Percentiles rank a stretch among this genome's conserved stretches.
Evolutionary conservation across 2,797 vertebrate species (phyloP).

Genomic region (Coranthus polyacanthus): DNA sequence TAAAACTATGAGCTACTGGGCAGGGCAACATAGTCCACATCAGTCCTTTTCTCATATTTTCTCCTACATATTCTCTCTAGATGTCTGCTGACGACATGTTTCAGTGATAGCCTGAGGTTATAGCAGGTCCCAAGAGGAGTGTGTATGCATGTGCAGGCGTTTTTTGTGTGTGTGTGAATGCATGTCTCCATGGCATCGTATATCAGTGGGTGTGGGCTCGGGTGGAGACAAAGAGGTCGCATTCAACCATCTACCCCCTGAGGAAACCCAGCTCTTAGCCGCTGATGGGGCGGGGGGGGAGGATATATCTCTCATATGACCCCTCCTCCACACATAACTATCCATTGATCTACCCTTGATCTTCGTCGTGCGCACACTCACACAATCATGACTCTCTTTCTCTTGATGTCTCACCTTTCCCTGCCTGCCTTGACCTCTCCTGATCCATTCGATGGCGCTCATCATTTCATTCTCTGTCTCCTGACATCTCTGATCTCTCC

Average conservation of each 20-base stretch:
- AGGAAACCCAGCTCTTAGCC: slow-evolving; percentile 42
- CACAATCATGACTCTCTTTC: slow-evolving; percentile 3
- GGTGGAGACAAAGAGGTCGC: slow-evolving; percentile 68
- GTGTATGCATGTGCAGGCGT: slow-evolving; percentile 12
- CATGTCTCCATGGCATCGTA: slow-evolving; percentile 24
- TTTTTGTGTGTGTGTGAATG: slow-evolving; percentile 14
- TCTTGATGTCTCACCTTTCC: slow-evolving; percentile 21
- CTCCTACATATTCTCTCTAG: not conserved
- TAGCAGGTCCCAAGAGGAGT: slow-evolving; percentile 6
- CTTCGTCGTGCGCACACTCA: slow-evolving; percentile 12
- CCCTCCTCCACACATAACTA: slow-evolving; percentile 25
- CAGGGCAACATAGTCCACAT: not conserved
- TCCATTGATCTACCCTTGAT: slow-evolving; percentile 47
- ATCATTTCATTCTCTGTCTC: slow-evolving; percentile 25
- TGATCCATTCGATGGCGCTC: not conserved
- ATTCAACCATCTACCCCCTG: slow-evolving; percentile 38
- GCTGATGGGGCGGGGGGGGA: slow-evolving; percentile 20
- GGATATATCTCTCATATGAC: slow-evolving; percentile 35
- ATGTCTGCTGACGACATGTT: slow-evolving; percentile 5
- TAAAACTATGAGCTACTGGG: slow-evolving; percentile 4
- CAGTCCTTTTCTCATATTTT: slow-evolving; percentile 4
- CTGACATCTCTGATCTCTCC: slow-evolving; percentile 1
- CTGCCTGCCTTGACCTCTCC: slow-evolving; percentile 13
- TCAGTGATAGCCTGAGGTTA: slow-evolving; percentile 21
- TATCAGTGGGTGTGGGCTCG: slow-evolving; percentile 38